Base-by-base conservation (phyloP, 2,797 vertebrate species). In the Meriones psammophilus region DNA sequence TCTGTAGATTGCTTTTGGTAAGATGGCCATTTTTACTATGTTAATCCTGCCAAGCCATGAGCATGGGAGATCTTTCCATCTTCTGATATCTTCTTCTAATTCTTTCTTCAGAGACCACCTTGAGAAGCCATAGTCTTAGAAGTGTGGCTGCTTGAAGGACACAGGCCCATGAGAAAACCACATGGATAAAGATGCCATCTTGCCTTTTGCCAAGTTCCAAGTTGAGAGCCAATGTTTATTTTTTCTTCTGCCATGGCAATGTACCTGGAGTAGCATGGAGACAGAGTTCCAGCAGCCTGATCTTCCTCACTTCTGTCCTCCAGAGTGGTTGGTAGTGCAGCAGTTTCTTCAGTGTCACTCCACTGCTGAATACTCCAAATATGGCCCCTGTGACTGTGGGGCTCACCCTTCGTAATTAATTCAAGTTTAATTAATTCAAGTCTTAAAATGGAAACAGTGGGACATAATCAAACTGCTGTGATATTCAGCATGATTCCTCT, bases 351-450 rank as follows among this genome's bases (percentile, higher is more conserved):
- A 62, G 8, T 81, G 42, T 58, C 56, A 58, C 56, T 3, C 1
- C 15, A 5, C 26, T 83, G 14, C 3, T 83, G 64, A 50, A 5
- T 30, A 17, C n/a, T 62, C 74, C 15, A 86, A 71, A 66, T 66
- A 30, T 66, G 39, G 5, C 39, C 50, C 62, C 2, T 71, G 24
- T 7, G 58, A 68, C 2, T 24, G 2, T 71, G 26, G 12, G 78
- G 22, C 39, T 71, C 8, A 66, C 39, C 66, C 64, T 93, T 83
- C 46, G 12, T 50, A 58, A 80, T 87, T 54, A 58, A 50, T 4
- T 93, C 80, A 50, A 81, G 56, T 85, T 89, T 79, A 66, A 74
- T 71, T 30, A 78, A 30, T 62, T 74, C 71, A 80, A 94, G 39
- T 14, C 50, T 94, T 50, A 60, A 94, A 92, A 69, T 13, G 1